Conservation (phyloP, 2,113 vertebrate species). For the Coturnix japonica region DNA sequence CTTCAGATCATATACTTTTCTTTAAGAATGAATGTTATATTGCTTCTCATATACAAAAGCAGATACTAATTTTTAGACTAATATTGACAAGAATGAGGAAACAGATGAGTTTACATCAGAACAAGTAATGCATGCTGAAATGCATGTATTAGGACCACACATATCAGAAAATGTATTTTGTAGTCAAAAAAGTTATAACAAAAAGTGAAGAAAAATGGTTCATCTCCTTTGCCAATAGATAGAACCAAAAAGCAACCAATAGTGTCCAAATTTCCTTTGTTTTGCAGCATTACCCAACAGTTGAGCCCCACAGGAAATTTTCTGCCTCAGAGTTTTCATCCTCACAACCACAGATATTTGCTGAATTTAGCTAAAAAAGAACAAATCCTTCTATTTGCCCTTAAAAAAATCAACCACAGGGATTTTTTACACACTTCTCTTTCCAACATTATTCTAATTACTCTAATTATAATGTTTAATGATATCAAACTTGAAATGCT, state of each 20-base stretch:
- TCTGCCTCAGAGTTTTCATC: background rate
- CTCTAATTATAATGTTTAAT: background rate
- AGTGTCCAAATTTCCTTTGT: background rate
- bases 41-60: background rate
- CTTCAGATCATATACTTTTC: background rate
- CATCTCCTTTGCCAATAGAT: background rate
- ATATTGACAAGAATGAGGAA: background rate
- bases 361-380: background rate
- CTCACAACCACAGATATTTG: background rate
- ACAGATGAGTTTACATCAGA: background rate
- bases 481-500: background rate
- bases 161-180: background rate
- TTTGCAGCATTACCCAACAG: background rate
- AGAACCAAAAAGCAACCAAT: background rate
- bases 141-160: background rate
- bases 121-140: background rate
- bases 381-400: background rate
- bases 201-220: background rate
- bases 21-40: background rate
- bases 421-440: background rate
- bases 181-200: background rate
- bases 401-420: background rate
- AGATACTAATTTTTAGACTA: background rate
- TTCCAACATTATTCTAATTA: constrained; percentile 22
- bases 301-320: background rate